A percentile compares a stretch with the other conserved stretches of the same genome.
phyloP scores from a whole-genome alignment of 37 sponge, comb jelly and placozoan genomes.

The Cladorhizidae sp. region DNA sequence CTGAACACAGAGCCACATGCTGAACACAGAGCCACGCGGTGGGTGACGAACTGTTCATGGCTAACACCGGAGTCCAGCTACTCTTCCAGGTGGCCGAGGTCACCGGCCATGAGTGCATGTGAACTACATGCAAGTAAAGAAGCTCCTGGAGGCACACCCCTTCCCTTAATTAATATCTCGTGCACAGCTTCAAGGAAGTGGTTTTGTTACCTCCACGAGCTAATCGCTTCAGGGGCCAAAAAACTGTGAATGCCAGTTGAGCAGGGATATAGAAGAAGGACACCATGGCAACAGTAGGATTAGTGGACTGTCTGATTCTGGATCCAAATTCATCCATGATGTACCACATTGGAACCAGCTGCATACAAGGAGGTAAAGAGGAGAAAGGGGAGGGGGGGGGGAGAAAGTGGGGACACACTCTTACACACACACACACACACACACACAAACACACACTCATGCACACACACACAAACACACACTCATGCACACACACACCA shows the following conservation, averaged over 20 bases:
- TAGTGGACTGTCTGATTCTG: conserved; percentile 58
- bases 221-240: conserved; percentile 83
- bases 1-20: no score
- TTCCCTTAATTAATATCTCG: no score
- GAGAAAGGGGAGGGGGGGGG: not conserved
- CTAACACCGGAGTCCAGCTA: no score
- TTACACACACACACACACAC: no score
- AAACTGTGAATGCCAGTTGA: conserved; percentile 64
- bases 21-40: no score
- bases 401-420: no score
- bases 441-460: conserved; percentile 23
- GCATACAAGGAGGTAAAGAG: not conserved
- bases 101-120: no score
- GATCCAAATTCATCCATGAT: conserved; percentile 94
- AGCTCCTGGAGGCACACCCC: no score
- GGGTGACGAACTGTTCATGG: no score
- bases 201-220: conserved; percentile 43
- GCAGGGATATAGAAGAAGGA: conserved; percentile 78
- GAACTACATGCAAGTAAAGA: no score
- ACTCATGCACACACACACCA: conserved; percentile 36
- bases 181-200: not conserved
- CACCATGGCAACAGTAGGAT: conserved; percentile 79
- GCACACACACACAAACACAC: not conserved
- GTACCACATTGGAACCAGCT: conserved; percentile 82
- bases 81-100: no score